Conservation (phyloP, 2,797 vertebrate genomes). For the Urosaurus nigricauda region DNA sequence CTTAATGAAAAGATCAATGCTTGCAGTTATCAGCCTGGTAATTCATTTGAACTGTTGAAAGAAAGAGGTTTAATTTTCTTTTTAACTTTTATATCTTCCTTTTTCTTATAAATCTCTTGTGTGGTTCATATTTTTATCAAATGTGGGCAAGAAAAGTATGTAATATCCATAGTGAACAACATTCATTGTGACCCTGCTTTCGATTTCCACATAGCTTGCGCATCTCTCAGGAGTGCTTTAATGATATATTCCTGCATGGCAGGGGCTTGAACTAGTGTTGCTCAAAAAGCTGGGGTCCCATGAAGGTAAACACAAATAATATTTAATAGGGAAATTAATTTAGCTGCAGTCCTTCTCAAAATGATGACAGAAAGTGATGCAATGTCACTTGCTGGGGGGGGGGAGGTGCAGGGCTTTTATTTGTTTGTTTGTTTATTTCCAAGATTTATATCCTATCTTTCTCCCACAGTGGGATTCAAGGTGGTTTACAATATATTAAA, state of each 20-base stretch:
- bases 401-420: too few species aligned
- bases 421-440: too few species aligned
- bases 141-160: not conserved
- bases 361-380: too few species aligned
- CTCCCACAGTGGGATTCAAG: too few species aligned
- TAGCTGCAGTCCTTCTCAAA: too few species aligned
- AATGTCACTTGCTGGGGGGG: too few species aligned
- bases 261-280: not conserved
- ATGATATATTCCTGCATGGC: not conserved
- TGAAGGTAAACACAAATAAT: too few species aligned
- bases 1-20: not conserved
- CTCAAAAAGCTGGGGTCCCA: too few species aligned
- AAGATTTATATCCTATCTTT: too few species aligned
- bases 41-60: not conserved
- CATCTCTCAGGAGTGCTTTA: not conserved
- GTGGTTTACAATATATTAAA: too few species aligned
- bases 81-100: not conserved
- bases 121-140: not conserved
- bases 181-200: not conserved
- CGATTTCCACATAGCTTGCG: not conserved
- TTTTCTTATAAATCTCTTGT: not conserved
- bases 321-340: too few species aligned
- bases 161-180: not conserved
- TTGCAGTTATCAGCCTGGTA: not conserved
- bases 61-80: not conserved